These are phyloP conservation scores for Cercopithecus petaurista DNA, from an alignment of 2,797 vertebrate genomes.

Conservation along the genomic window DNA sequence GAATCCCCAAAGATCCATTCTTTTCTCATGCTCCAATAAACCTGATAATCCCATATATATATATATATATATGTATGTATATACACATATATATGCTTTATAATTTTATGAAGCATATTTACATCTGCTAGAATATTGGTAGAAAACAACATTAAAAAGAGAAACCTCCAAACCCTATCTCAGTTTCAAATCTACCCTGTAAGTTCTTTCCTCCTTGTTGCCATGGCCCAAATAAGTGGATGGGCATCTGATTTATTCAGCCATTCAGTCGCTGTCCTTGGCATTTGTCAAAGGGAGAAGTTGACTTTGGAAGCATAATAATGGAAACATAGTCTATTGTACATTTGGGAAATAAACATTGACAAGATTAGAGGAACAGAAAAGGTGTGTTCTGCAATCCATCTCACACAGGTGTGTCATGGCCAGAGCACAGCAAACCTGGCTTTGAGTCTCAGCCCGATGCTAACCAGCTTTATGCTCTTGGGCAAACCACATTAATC, in stretches of 20 bases:
- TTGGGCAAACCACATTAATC: neutral
- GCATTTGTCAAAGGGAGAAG: constrained; percentile 36
- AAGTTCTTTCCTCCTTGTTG: neutral
- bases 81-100: neutral
- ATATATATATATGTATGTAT: no score
- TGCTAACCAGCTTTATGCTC: neutral
- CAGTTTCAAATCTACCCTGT: neutral
- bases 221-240: neutral
- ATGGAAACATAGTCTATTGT: neutral
- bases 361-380: constrained; percentile 9
- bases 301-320: constrained; percentile 57
- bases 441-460: constrained; percentile 5
- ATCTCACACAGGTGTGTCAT: constrained; percentile 47
- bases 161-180: neutral
- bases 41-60: neutral
- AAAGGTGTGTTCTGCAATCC: neutral
- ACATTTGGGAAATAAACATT: neutral
- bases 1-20: neutral
- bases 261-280: constrained; percentile 13
- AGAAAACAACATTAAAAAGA: neutral
- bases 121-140: neutral
- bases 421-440: neutral
- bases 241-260: neutral
- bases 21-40: neutral
- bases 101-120: neutral